These are phyloP conservation scores for Nudaria mundana DNA, from an alignment of 2,888 invertebrate species.

Conservation along the genomic window DNA sequence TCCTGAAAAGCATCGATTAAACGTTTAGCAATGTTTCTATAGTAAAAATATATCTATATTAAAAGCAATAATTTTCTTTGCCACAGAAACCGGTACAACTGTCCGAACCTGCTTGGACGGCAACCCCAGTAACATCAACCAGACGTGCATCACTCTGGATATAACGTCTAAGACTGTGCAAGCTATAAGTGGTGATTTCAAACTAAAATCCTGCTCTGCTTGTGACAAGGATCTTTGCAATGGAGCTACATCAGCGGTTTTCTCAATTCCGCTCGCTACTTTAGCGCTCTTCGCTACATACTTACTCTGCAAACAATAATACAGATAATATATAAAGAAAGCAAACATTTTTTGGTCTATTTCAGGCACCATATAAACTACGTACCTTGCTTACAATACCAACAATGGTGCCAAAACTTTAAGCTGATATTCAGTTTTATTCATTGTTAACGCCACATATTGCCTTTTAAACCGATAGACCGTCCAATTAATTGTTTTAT, in stretches of 20 bases:
- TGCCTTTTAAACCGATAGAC: slow-evolving; percentile 42
- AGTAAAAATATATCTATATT: no score
- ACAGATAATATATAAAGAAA: slow-evolving; percentile 26
- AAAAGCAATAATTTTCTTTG: no score
- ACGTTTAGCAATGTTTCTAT: no score
- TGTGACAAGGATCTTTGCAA: slow-evolving; percentile 81
- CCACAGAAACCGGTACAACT: slow-evolving; percentile 58
- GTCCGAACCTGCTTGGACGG: slow-evolving; percentile 65
- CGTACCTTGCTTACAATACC: slow-evolving; percentile 21
- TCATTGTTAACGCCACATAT: slow-evolving; percentile 20
- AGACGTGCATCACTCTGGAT: slow-evolving; percentile 53
- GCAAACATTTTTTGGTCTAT: slow-evolving; percentile 26
- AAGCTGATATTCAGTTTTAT: slow-evolving; percentile 7
- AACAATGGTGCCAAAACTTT: slow-evolving; percentile 27
- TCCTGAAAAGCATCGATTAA: no score
- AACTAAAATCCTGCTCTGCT: slow-evolving; percentile 59
- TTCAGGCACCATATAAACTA: slow-evolving; percentile 13
- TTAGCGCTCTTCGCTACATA: slow-evolving; percentile 56
- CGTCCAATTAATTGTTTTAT: slow-evolving; percentile 54
- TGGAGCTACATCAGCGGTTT: slow-evolving; percentile 55
- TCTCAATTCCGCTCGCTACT: slow-evolving; percentile 59
- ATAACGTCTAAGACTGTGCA: slow-evolving; percentile 19
- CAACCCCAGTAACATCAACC: slow-evolving; percentile 52
- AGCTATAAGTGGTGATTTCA: slow-evolving; percentile 29
- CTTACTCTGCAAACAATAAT: slow-evolving; percentile 63